Percentiles rank a stretch among this genome's conserved stretches.
Conservation (phyloP, 2,113 vertebrate genomes). For the Neopipo cinnamomea region DNA sequence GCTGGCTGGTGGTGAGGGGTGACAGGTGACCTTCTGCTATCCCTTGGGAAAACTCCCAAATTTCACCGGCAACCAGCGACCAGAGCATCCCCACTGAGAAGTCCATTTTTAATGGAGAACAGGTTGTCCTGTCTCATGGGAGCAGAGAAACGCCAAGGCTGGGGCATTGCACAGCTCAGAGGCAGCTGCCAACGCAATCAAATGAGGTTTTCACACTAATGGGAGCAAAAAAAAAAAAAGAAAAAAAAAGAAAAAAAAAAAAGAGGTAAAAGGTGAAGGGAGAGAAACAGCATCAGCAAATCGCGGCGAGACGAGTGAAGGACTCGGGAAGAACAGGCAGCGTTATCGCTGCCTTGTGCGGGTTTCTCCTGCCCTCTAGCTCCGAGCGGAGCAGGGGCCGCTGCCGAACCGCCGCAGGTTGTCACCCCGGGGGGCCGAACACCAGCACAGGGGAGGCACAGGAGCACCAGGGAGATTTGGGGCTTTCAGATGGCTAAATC, state of each 20-base stretch:
- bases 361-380: slow-evolving; percentile 52
- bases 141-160: not conserved
- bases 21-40: not conserved
- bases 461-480: not conserved
- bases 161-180: not conserved
- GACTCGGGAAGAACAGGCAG: not conserved
- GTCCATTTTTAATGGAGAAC: accelerated
- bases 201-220: not conserved
- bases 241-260: not conserved
- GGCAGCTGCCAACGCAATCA: not conserved
- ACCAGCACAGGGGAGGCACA: accelerated
- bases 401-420: not conserved
- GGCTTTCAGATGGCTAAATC: not conserved
- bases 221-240: not conserved
- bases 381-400: not conserved
- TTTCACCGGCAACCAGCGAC: not conserved
- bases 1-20: accelerated
- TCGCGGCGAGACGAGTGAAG: not conserved
- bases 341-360: not conserved
- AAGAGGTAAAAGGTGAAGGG: not conserved
- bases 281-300: not conserved
- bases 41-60: not conserved
- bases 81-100: not conserved
- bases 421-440: accelerated
- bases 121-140: accelerated